These are phyloP conservation scores for Corythornis cristatus DNA, from an alignment of 2,113 vertebrate genomes.

Conservation along the genomic window DNA sequence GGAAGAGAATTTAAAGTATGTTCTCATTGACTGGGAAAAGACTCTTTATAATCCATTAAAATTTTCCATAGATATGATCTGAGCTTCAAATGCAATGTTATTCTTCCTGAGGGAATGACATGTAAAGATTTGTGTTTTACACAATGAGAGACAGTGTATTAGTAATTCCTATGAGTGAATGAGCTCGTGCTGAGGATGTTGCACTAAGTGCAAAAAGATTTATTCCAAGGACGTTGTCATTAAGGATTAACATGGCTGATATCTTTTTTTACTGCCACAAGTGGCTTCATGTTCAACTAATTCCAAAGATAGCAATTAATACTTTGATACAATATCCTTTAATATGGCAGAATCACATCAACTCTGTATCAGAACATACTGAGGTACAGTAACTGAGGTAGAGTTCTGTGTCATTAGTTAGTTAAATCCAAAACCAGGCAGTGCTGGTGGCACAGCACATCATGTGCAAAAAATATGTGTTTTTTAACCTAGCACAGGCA, in stretches of 20 bases:
- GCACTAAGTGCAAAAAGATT: neutral
- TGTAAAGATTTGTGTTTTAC: neutral
- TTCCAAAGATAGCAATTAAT: neutral
- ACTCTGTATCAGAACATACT: neutral
- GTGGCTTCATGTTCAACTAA: neutral
- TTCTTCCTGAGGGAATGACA: neutral
- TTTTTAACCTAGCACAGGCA: neutral
- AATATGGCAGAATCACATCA: neutral
- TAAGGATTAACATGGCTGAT: neutral
- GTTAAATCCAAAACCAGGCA: neutral
- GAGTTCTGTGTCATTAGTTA: neutral
- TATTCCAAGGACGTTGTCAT: neutral
- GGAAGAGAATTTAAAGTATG: neutral
- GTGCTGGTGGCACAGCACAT: neutral
- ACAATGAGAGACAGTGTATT: neutral
- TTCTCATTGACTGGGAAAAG: neutral
- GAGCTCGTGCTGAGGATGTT: neutral
- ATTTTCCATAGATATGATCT: neutral
- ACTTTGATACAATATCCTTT: neutral
- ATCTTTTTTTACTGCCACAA: neutral
- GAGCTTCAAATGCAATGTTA: neutral
- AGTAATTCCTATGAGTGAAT: neutral
- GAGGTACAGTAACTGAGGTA: neutral
- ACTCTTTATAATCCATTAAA: neutral
- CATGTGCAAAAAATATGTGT: neutral